Evolutionary conservation across 2,888 invertebrate species (phyloP).

Genomic region (Polia nebulosa): DNA sequence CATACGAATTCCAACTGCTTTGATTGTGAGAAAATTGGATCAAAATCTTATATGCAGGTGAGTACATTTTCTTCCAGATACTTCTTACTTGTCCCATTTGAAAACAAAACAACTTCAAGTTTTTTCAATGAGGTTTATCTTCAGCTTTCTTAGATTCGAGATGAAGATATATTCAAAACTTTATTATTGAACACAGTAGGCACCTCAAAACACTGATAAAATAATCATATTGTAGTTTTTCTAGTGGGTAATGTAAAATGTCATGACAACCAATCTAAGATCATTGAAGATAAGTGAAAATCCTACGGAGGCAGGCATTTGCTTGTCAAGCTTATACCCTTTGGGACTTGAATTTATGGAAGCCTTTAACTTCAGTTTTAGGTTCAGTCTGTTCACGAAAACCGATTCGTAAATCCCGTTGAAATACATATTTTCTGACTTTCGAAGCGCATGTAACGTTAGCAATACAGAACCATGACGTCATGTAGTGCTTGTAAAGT

Average conservation of each 20-base stretch:
- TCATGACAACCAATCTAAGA: neutral
- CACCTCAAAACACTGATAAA: neutral
- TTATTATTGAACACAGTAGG: no score
- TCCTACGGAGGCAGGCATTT: no score
- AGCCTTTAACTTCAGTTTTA: no score
- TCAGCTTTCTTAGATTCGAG: neutral
- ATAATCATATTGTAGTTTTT: neutral
- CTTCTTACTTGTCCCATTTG: neutral
- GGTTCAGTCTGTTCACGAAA: neutral
- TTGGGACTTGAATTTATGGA: neutral
- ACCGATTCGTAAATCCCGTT: conserved; percentile 4
- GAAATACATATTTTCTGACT: conserved; percentile 27
- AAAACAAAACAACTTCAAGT: neutral
- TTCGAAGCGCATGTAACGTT: conserved; percentile 62
- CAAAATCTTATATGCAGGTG: conserved; percentile 24
- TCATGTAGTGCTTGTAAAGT: conserved; percentile 60
- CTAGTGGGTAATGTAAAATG: neutral
- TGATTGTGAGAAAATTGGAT: conserved; percentile 65
- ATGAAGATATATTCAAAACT: no score
- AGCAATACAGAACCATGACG: conserved; percentile 57
- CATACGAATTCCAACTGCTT: conserved; percentile 65
- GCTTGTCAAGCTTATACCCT: no score
- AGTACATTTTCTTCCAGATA: conserved; percentile 19
- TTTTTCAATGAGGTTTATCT: neutral
- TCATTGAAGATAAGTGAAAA: neutral